phyloP scores from a whole-genome alignment of 2,797 vertebrate genomes.

The Sebastes kiyomatsui region DNA sequence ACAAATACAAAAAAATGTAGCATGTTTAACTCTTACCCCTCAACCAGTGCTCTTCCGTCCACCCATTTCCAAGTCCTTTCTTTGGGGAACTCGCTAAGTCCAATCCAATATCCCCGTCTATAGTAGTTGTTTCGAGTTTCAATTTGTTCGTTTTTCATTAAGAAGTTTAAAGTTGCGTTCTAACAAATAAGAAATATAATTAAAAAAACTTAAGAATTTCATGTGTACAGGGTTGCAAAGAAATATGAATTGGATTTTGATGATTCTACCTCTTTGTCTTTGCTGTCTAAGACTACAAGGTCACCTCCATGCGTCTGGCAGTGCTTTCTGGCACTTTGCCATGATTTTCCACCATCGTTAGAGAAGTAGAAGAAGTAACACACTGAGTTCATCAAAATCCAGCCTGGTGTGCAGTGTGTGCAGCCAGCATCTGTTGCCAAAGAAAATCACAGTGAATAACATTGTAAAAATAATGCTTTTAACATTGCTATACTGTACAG shows the following conservation, averaged over 20 bases:
- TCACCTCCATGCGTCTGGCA: slow-evolving; percentile 54
- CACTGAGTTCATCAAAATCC: slow-evolving; percentile 35
- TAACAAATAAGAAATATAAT: not conserved
- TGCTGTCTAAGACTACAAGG: slow-evolving; percentile 53
- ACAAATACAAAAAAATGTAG: not conserved
- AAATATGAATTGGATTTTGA: not conserved
- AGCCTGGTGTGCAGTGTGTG: slow-evolving; percentile 51
- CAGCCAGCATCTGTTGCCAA: slow-evolving; percentile 46
- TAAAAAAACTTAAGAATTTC: not conserved
- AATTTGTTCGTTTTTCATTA: not conserved
- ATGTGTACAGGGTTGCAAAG: not conserved
- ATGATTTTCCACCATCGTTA: not conserved
- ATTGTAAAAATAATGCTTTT: not conserved
- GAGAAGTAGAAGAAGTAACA: slow-evolving; percentile 57
- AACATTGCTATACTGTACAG: not conserved
- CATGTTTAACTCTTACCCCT: slow-evolving; percentile 53
- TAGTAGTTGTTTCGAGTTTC: too few relatives aligned
- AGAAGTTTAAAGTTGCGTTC: slow-evolving; percentile 26
- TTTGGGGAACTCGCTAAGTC: slow-evolving; percentile 37
- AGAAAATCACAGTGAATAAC: not conserved
- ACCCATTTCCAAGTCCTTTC: slow-evolving; percentile 69
- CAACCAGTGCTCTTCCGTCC: slow-evolving; percentile 37
- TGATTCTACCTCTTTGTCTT: slow-evolving; percentile 57
- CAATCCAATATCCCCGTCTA: slow-evolving; percentile 49
- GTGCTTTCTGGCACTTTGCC: slow-evolving; percentile 38